phyloP scores from a whole-genome alignment of 2,113 vertebrate genomes.

The Pluvialis apricaria region DNA sequence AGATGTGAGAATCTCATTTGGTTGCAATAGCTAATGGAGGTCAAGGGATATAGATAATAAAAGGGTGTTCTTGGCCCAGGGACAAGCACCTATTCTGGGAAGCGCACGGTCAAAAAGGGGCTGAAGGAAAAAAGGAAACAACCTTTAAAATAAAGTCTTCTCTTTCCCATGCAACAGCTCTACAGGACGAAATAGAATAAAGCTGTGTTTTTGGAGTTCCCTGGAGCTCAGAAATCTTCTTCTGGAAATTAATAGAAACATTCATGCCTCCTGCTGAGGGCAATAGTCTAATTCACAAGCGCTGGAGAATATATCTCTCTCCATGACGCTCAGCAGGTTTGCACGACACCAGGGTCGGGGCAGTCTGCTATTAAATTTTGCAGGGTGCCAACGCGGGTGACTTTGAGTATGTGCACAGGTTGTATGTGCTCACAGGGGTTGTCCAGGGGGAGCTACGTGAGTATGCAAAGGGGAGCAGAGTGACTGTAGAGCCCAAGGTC shows the following conservation, averaged over 20 bases:
- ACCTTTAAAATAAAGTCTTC: background rate
- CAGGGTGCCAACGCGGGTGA: accelerated
- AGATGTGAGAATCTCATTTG: background rate
- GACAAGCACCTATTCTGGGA: background rate
- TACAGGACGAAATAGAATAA: background rate
- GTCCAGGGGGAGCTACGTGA: background rate
- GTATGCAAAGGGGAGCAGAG: background rate
- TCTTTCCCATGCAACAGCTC: background rate
- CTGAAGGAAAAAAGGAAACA: background rate
- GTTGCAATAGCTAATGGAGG: background rate
- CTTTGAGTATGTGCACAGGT: background rate
- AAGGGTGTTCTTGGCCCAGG: background rate
- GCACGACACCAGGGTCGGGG: background rate
- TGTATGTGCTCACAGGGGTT: background rate
- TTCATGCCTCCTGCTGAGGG: background rate
- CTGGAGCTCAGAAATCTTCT: background rate
- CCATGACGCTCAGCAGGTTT: background rate
- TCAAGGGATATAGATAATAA: background rate
- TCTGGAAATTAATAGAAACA: background rate
- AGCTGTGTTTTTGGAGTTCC: background rate
- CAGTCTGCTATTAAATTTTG: background rate
- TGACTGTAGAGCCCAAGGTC: background rate
- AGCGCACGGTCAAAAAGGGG: background rate
- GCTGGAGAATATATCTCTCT: background rate
- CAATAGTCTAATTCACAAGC: background rate